phyloP scores from a whole-genome alignment of 2,888 invertebrate genomes.

The Drosophila seclusa region DNA sequence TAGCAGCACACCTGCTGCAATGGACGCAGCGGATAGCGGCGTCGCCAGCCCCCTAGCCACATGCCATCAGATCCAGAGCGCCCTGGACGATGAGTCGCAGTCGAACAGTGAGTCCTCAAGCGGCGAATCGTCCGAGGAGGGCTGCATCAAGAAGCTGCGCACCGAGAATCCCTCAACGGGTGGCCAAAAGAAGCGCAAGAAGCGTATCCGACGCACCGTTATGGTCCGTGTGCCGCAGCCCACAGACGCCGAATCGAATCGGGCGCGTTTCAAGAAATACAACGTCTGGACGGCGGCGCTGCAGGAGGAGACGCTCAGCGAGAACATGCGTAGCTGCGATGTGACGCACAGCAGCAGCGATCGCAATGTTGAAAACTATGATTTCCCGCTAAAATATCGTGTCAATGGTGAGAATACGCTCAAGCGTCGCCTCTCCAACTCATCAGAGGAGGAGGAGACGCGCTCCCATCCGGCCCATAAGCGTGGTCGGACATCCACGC shows the following conservation, averaged over 20 bases:
- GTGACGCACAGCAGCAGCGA: conserved; percentile 88
- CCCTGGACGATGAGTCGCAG: conserved; percentile 73
- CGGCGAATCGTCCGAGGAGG: conserved; percentile 82
- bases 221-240: conserved; percentile 78
- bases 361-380: conserved; percentile 91
- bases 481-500: conserved; percentile 69
- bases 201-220: conserved; percentile 79
- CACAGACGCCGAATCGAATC: conserved; percentile 69
- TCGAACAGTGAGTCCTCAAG: conserved; percentile 77
- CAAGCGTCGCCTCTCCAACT: conserved; percentile 83
- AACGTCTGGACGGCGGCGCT: conserved; percentile 91
- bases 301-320: conserved; percentile 92
- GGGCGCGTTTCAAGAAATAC: conserved; percentile 88
- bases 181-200: conserved; percentile 64
- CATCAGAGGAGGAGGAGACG: conserved; percentile 71
- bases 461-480: conserved; percentile 75
- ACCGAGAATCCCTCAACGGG: conserved; percentile 50
- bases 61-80: conserved; percentile 67
- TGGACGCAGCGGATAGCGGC: conserved; percentile 33
- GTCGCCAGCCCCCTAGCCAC: conserved; percentile 60
- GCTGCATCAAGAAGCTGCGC: conserved; percentile 75
- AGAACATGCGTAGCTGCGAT: conserved; percentile 91
- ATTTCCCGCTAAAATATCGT: conserved; percentile 88
- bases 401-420: conserved; percentile 86
- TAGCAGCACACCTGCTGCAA: conserved; percentile 40